phyloP scores from a whole-genome alignment of 1,140 invertebrate species.

The Cotesia glomerata region DNA sequence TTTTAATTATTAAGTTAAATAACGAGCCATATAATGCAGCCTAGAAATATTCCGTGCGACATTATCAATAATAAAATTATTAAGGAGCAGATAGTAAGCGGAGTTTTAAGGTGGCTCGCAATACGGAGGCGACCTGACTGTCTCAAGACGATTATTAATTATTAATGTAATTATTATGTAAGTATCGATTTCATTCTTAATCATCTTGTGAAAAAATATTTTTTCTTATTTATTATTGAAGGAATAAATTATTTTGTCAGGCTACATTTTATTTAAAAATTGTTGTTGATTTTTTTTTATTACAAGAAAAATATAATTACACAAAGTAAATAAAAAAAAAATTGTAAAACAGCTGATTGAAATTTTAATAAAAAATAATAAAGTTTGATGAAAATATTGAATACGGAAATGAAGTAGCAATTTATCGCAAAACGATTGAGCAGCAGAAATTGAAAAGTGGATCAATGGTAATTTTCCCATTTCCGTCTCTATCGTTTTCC shows the following conservation, averaged over 20 bases:
- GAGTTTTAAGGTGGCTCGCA: constrained; percentile 59
- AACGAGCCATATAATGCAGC: too few species aligned
- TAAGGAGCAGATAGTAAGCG: constrained; percentile 51
- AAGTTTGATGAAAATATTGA: too few species aligned
- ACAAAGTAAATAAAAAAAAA: too few species aligned
- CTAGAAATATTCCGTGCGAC: not conserved
- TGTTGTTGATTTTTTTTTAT: not conserved
- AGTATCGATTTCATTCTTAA: constrained; percentile 5
- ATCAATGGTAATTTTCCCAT: too few species aligned
- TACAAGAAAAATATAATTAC: too few species aligned
- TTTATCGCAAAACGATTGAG: too few species aligned
- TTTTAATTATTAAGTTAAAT: too few species aligned
- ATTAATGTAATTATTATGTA: constrained; percentile 38
- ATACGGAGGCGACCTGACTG: constrained; percentile 62
- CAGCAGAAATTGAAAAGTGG: too few species aligned
- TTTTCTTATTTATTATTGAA: not conserved
- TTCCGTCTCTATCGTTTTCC: too few species aligned
- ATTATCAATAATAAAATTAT: not conserved
- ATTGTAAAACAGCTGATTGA: too few species aligned
- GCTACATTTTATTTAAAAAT: not conserved
- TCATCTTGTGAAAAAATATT: constrained; percentile 9
- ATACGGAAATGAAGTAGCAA: too few species aligned
- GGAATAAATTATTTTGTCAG: constrained; percentile 3
- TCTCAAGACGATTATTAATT: constrained; percentile 52
- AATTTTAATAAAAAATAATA: too few species aligned